Percentiles rank a stretch among this genome's conserved stretches.
Evolutionary conservation across 2,113 vertebrate species (phyloP).

Genomic region (Melanerpes aurifrons): DNA sequence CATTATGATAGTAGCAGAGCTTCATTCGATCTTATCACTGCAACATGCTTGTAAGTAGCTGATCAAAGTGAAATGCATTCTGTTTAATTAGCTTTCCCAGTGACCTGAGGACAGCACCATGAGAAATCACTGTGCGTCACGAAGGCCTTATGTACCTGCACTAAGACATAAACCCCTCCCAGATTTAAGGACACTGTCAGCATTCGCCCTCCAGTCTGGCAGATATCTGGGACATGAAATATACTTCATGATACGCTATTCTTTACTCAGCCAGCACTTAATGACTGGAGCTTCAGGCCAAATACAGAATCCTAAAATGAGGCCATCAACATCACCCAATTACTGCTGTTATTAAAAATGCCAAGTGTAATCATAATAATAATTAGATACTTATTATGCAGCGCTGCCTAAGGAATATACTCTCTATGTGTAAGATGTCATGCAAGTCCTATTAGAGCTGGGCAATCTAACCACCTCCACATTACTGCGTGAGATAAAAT

Average conservation of each 20-base stretch:
- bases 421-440: conserved; percentile 41
- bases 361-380: conserved; percentile 70
- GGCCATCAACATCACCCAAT: conserved; percentile 67
- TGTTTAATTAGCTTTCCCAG: conserved; percentile 50
- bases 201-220: background rate
- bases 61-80: conserved; percentile 52
- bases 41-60: background rate
- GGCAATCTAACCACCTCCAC: conserved; percentile 42
- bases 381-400: conserved; percentile 60
- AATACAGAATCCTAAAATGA: conserved; percentile 44
- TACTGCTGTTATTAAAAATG: conserved; percentile 70
- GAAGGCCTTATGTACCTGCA: background rate
- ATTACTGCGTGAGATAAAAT: conserved; percentile 18
- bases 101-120: conserved; percentile 17
- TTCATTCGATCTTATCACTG: conserved; percentile 45
- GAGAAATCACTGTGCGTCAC: conserved; percentile 10
- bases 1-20: background rate
- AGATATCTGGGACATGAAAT: background rate
- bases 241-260: background rate
- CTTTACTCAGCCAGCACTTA: conserved; percentile 53
- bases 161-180: background rate
- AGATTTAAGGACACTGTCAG: background rate
- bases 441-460: conserved; percentile 39
- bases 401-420: conserved; percentile 50
- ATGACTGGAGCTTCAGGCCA: conserved; percentile 62